Evolutionary conservation across 1,140 invertebrate species (phyloP), one percentile per base, ranked within the genome.

Genomic region (Papilio dardanus): DNA sequence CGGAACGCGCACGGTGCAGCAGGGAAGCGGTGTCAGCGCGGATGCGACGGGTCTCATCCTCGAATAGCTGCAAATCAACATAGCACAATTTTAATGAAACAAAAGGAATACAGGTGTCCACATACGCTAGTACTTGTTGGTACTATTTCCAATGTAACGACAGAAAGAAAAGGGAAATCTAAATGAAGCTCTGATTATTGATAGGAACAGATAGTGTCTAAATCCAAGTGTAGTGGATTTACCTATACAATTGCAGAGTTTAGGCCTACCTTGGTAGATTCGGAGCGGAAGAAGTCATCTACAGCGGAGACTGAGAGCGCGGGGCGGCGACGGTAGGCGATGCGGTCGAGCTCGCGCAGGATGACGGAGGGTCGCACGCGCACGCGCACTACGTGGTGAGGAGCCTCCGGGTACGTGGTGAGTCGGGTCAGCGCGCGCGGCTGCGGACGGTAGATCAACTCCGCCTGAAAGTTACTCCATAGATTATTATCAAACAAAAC

Each of bases 1-100:
- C 96, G 30, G 95, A 95, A 82, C 97, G 96, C 76, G 97, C 95
- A 81, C 95, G 95, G 78, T 95, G 95, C 77, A 97, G 93, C 58
- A 97, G 93, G 73, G 96, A 95, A 77, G 96, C 95, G 16, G 97
- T 96, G 82, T 96, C 95, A 19, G 97, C 95, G 74, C 97, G 95
- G 87, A 97, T 97, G 78, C 95, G 94, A 83, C 95, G 95, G 68
- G 96, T 95, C 92, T 97, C 97, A 90, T 97, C 96, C 87, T 97
- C 96, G 91, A 97, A 97, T 76, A 94, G 94, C 97, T 97, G 91
- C 16, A 89, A 89, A 14, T 24, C 19, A 50, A 50, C 16, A 71
- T 42, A 31, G 24, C n/a, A 42, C 28, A 42, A 2, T 8, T 58
- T 50, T 8, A 21, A 50, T n/a, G 3, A 21, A 50, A 21, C 5